A percentile compares a stretch with the other conserved stretches of the same genome.
Evolutionary conservation across 2,797 vertebrate genomes (phyloP).

Genomic region (Apogon talboti): DNA sequence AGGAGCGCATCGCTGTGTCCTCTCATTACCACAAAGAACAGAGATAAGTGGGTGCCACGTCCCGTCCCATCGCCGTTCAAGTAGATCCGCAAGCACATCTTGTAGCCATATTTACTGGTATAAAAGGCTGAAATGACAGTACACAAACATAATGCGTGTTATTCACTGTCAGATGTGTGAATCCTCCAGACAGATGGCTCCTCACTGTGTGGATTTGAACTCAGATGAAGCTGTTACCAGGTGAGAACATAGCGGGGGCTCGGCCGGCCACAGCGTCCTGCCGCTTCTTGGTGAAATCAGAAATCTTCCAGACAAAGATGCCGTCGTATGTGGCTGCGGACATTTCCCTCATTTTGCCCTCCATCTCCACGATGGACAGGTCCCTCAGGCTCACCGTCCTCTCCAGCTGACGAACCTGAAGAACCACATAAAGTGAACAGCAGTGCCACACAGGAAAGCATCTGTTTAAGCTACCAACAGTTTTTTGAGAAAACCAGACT

Average conservation of each 20-base stretch:
- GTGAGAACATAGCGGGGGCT: constrained; percentile 96
- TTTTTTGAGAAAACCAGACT: too few species aligned
- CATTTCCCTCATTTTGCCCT: constrained; percentile 91
- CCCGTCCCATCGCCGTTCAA: constrained; percentile 96
- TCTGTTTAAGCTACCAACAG: background rate
- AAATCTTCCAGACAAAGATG: constrained; percentile 96
- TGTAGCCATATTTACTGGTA: constrained; percentile 97
- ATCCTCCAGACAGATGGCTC: background rate
- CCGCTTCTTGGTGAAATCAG: constrained; percentile 92
- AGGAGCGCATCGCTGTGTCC: constrained; percentile 94
- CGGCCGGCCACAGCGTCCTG: constrained; percentile 94
- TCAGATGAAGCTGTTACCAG: constrained; percentile 81
- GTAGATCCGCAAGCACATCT: constrained; percentile 97
- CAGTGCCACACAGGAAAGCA: background rate
- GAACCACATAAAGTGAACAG: background rate
- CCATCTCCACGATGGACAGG: constrained; percentile 94
- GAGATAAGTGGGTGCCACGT: constrained; percentile 92
- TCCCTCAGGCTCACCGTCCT: constrained; percentile 93
- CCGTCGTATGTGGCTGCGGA: constrained; percentile 93
- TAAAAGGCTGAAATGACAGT: constrained; percentile 90
- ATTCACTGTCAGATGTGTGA: background rate
- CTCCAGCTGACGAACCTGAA: constrained; percentile 95
- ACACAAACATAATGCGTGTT: background rate
- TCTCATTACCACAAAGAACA: constrained; percentile 99
- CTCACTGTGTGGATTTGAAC: background rate